phyloP scores from a whole-genome alignment of 2,113 vertebrate genomes.

The Leuciscus idus region DNA sequence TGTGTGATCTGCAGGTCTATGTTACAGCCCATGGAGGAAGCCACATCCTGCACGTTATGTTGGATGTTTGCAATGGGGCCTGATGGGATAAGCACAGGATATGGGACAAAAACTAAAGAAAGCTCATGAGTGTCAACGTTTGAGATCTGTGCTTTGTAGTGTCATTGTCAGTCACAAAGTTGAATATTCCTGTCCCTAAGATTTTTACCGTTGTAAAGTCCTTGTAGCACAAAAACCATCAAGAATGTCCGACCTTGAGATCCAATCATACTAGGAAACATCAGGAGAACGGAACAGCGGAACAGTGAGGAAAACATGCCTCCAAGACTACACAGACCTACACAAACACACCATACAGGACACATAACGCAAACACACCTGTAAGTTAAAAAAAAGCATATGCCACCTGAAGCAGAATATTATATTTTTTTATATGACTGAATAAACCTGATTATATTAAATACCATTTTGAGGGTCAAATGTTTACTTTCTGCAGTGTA shows the following conservation, averaged over 20 bases:
- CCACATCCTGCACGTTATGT: conserved; percentile 79
- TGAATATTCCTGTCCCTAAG: background rate
- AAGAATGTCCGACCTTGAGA: conserved; percentile 81
- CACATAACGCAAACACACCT: background rate
- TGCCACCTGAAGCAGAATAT: background rate
- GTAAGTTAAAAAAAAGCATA: background rate
- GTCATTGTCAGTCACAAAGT: background rate
- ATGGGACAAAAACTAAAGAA: background rate
- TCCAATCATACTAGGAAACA: conserved; percentile 84
- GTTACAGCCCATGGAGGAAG: conserved; percentile 82
- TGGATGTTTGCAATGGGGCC: conserved; percentile 82
- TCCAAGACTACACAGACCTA: conserved; percentile 77
- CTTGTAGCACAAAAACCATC: conserved; percentile 74
- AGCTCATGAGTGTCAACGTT: background rate
- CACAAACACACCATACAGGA: conserved; percentile 36
- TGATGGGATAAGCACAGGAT: conserved; percentile 51
- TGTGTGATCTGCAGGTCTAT: conserved; percentile 85
- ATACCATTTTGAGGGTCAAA: background rate
- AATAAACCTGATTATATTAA: background rate
- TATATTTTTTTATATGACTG: background rate
- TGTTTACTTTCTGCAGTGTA: background rate
- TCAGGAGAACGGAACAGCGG: conserved; percentile 82
- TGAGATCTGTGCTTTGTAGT: background rate
- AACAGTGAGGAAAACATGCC: conserved; percentile 79
- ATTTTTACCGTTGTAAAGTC: conserved; percentile 79